Base-by-base conservation (phyloP, 2,888 invertebrate genomes). In the Tigriopus californicus region DNA sequence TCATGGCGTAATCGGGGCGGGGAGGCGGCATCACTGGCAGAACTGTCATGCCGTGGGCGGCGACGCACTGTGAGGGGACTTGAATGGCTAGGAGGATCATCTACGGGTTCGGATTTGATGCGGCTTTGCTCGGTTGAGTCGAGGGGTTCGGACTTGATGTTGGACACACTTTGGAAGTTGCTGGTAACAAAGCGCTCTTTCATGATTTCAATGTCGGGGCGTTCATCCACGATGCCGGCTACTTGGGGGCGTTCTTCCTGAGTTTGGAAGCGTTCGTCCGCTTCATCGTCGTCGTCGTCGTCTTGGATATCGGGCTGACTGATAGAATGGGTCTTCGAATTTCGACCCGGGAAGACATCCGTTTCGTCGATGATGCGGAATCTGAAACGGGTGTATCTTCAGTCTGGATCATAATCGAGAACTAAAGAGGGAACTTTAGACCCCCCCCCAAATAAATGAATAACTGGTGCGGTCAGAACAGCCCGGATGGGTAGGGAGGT, bases 231-330 rank as follows among this genome's bases (percentile, higher is more conserved):
- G 57, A 91, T 78, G 1, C 85, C 89, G 0, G 85, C 91, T 63
- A 94, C 82, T 70, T 85, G 84, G 0, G 94, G 94, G 0, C 84
- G 87, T 70, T 92, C 89, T 67, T 94, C 92, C n/a, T 78, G 79
- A 0, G 80, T 76, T 59, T 81, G 77, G 24, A 61, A 48, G 51
- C 80, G 76, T 2, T 85, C 76, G 58, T 84, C 80, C 44, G 81
- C 71, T 65, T 80, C 79, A 61, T 79, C 78, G 47, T 79, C 79
- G 22, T 79, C 78, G 1, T 54, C 13, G 15, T 54, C 41, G 40
- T 41, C 41, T 12, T 10, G 4, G 10, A 61, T 79, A 78, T 47
- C 79, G 79, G 22, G 79, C 78, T 1, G 24, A 13, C 33, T 53
- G 2, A 15, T 25, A 12, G 33, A 11, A 41, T 41, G n/a, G n/a